Evolutionary conservation across 53 echinoderm and acorn worm species (phyloP).

Genomic region (Luidia sarsii): DNA sequence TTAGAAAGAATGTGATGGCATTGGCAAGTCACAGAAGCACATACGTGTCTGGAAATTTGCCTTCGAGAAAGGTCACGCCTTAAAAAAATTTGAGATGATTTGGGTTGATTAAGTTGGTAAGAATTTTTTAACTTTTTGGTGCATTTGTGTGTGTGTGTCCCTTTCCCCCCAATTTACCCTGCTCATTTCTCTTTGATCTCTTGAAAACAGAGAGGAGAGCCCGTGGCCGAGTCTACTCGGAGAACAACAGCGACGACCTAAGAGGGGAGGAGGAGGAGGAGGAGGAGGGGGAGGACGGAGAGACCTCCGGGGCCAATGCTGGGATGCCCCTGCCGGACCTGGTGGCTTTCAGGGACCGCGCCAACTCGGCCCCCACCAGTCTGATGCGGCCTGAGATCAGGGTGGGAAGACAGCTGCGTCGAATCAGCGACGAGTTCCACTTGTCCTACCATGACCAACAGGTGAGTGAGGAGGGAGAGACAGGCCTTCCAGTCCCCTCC

Average conservation of each 20-base stretch:
- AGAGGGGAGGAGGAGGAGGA: constrained; percentile 26
- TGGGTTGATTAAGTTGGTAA: too few relatives aligned
- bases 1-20: too few relatives aligned
- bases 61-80: too few relatives aligned
- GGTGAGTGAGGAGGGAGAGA: constrained; percentile 39
- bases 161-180: too few relatives aligned
- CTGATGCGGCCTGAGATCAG: constrained; percentile 54
- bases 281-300: neutral
- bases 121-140: too few relatives aligned
- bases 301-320: neutral
- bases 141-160: neutral
- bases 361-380: constrained; percentile 62
- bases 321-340: constrained; percentile 62
- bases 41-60: too few relatives aligned
- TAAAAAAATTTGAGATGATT: too few relatives aligned
- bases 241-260: constrained; percentile 35
- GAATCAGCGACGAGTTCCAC: constrained; percentile 71
- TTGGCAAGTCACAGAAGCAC: too few relatives aligned
- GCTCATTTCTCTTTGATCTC: too few relatives aligned
- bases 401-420: constrained; percentile 58
- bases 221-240: constrained; percentile 45
- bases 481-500: neutral
- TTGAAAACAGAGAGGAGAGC: constrained; percentile 45
- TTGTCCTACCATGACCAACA: constrained; percentile 45
- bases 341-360: constrained; percentile 61